Evolutionary conservation across 2,797 vertebrate species (phyloP).

Genomic region (Sebastes kiyomatsui): DNA sequence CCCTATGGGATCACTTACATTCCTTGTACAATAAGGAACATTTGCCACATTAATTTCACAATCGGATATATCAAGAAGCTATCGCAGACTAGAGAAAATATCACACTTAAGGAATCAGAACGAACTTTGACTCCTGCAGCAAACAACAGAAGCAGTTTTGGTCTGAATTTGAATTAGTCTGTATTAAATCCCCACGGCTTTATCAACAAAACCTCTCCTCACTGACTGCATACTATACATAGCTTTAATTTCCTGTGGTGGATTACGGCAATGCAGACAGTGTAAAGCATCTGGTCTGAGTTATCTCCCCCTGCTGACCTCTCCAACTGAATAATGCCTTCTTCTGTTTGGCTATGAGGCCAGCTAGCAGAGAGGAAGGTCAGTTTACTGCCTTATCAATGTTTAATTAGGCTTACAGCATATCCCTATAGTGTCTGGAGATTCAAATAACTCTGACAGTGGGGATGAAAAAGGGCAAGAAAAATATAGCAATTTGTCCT

Average conservation of each 20-base stretch:
- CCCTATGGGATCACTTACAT: background rate
- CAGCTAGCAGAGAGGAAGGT: conserved; percentile 24
- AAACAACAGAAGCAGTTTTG: conserved; percentile 20
- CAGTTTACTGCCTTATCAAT: conserved; percentile 54
- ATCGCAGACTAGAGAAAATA: background rate
- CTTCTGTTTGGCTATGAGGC: conserved; percentile 54
- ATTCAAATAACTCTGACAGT: conserved; percentile 16
- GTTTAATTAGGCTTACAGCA: conserved; percentile 59
- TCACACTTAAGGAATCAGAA: background rate
- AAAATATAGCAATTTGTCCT: background rate
- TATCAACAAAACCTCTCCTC: conserved; percentile 34
- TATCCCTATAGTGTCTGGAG: conserved; percentile 20
- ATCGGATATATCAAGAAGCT: conserved; percentile 1
- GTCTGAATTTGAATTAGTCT: conserved; percentile 23
- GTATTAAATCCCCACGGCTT: conserved; percentile 33
- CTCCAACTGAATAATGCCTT: conserved; percentile 58
- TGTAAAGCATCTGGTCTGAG: conserved; percentile 71
- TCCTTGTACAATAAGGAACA: conserved; percentile 8
- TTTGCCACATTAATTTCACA: background rate
- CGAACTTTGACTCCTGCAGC: conserved; percentile 1
- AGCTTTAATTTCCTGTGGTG: conserved; percentile 70
- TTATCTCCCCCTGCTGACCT: conserved; percentile 68
- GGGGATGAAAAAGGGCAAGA: background rate
- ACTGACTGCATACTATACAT: conserved; percentile 35
- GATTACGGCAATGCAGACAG: conserved; percentile 44